phyloP scores from a whole-genome alignment of 2,113 vertebrate species.

The Phrynosoma platyrhinos region DNA sequence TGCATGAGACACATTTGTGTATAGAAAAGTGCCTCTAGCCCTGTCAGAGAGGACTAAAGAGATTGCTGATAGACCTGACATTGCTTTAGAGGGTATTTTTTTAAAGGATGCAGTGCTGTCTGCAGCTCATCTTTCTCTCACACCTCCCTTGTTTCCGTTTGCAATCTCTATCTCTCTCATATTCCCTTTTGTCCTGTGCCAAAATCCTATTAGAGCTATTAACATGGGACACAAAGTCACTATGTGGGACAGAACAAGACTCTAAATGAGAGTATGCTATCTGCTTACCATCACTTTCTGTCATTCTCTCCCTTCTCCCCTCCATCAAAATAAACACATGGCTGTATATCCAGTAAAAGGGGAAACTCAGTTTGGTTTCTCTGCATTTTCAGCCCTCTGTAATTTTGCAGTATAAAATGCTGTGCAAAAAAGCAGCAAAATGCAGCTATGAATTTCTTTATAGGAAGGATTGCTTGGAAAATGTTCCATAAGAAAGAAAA shows the following conservation, averaged over 20 bases:
- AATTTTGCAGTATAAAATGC: not conserved
- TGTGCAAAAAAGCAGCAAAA: too few species aligned
- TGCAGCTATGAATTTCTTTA: not conserved
- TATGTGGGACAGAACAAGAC: conserved; percentile 58
- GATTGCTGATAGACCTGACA: conserved; percentile 63
- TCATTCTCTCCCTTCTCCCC: not conserved
- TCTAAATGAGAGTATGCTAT: conserved; percentile 55
- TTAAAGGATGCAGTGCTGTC: conserved; percentile 59
- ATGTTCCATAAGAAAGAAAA: not conserved
- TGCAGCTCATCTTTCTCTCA: conserved; percentile 46
- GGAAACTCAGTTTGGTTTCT: not conserved
- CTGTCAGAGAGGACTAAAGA: conserved; percentile 71
- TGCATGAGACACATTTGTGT: conserved; percentile 83
- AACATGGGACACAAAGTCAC: conserved; percentile 56
- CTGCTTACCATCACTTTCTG: conserved; percentile 35
- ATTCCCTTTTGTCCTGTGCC: conserved; percentile 35
- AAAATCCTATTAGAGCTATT: conserved; percentile 63
- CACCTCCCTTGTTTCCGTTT: not conserved
- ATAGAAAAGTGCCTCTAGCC: conserved; percentile 76
- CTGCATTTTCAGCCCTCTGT: not conserved
- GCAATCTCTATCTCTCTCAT: not conserved
- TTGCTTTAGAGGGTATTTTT: conserved; percentile 24
- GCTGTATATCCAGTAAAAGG: not conserved
- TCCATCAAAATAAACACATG: not conserved
- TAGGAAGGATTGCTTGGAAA: not conserved